Conservation (phyloP, 2,888 invertebrate species). For the Sphaerophoria taeniata region DNA sequence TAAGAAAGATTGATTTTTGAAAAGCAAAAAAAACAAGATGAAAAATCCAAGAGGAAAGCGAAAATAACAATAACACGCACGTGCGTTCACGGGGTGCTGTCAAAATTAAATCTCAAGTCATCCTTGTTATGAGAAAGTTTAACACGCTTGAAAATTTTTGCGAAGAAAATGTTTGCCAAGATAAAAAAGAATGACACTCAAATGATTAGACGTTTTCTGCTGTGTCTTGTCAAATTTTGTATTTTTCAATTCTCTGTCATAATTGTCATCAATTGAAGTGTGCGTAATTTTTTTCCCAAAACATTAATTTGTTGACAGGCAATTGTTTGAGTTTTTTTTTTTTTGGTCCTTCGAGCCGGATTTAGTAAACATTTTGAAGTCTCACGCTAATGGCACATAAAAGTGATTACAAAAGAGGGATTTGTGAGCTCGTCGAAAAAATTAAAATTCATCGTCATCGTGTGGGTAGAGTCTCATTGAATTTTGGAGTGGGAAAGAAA, state of each 20-base stretch:
- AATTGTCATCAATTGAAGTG: conserved; percentile 32
- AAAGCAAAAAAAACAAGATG: conserved; percentile 16
- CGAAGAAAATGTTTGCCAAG: background rate
- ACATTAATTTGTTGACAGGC: conserved; percentile 36
- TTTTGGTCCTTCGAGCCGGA: conserved; percentile 51
- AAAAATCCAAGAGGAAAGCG: background rate
- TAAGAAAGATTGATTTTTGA: conserved; percentile 65
- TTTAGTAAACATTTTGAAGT: conserved; percentile 43
- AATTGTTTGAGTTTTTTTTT: background rate
- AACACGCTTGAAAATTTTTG: background rate
- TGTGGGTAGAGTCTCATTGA: conserved; percentile 43
- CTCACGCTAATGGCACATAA: conserved; percentile 59
- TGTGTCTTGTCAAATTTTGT: background rate
- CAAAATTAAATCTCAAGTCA: conserved; percentile 31
- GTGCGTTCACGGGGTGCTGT: conserved; percentile 8
- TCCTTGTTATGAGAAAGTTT: conserved; percentile 30
- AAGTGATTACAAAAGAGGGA: background rate
- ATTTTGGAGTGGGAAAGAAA: conserved; percentile 3
- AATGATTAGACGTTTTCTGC: conserved; percentile 42
- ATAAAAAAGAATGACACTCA: conserved; percentile 16
- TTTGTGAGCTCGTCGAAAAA: conserved; percentile 3
- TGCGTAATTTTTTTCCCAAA: conserved; percentile 24
- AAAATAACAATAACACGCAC: conserved; percentile 12
- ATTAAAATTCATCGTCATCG: conserved; percentile 62
- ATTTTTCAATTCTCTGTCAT: background rate